Evolutionary conservation across 2,888 invertebrate genomes (phyloP), one percentile per base, ranked within the genome.

Genomic region (Gryllus longicercus): DNA sequence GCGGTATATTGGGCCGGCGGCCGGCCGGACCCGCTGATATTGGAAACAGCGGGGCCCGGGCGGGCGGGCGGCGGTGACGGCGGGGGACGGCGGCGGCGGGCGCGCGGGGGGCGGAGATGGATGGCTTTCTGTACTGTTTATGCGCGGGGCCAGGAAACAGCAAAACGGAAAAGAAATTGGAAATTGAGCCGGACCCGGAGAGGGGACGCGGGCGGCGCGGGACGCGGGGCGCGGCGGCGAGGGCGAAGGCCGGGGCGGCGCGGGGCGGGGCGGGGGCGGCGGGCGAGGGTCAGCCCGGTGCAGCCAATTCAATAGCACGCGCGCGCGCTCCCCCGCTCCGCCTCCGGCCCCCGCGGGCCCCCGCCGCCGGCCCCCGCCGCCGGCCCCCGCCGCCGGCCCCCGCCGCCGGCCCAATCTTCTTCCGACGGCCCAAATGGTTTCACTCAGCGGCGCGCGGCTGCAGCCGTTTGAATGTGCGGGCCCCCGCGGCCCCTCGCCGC

Each of bases 101-200:
- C 63, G 63, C 63, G n/a, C 50, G 38, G 78, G 50, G 51, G 25
- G 21, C 63, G 50, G 80, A 81, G 81, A 81, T 80, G 81, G 81
- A 81, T 81, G 81, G 81, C 74, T 80, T 78, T 78, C 80, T 80
- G 78, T 78, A 63, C 81, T 81, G 81, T 81, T 81, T 81, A 81
- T 81, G 81, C 81, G 80, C 77, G 79, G 77, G 77, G 81, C 79
- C 78, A 77, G 80, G 79, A 81, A 79, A 79, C 79, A 81, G 76
- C 77, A 80, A 81, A 80, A 81, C 79, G 82, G 81, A 80, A 80
- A 81, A 82, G 82, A 82, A 82, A 82, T 82, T 82, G 82, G 80
- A 81, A 82, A 82, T 80, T 82, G 81, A 81, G 80, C 82, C 78
- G 81, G 79, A 79, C 81, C 78, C 50, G 50, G 51, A 23, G 79